Evolutionary conservation across 2,797 vertebrate species (phyloP).

Genomic region (Myotis pilosus): DNA sequence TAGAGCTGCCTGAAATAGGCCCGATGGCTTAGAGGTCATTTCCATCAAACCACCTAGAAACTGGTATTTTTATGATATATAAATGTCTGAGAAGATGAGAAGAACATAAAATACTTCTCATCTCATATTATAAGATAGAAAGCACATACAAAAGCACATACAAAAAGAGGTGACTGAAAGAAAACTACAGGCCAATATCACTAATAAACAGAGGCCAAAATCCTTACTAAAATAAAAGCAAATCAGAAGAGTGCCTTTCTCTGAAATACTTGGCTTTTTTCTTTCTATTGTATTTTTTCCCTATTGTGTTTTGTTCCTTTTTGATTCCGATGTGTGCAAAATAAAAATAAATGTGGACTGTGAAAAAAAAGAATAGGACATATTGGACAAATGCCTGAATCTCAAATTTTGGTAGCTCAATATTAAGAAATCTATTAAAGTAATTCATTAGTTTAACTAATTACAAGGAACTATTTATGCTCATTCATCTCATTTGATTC

Average conservation of each 20-base stretch:
- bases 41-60: not conserved
- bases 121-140: not conserved
- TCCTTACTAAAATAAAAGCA: not conserved
- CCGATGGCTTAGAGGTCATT: not conserved
- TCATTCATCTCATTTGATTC: not conserved
- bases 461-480: not conserved
- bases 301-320: not conserved
- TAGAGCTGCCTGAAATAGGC: not conserved
- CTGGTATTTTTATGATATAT: not conserved
- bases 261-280: not conserved
- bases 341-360: not conserved
- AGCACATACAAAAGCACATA: not conserved
- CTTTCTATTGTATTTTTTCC: not conserved
- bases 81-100: not conserved
- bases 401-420: not conserved
- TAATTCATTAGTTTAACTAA: conserved; percentile 14
- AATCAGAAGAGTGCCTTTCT: not conserved
- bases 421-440: not conserved
- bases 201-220: not conserved
- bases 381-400: not conserved
- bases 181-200: not conserved
- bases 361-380: not conserved
- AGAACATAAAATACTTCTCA: not conserved
- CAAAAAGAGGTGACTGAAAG: not conserved
- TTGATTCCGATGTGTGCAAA: not conserved